Evolutionary conservation across 2,113 vertebrate species (phyloP).

Genomic region (Ptyas mucosa): DNA sequence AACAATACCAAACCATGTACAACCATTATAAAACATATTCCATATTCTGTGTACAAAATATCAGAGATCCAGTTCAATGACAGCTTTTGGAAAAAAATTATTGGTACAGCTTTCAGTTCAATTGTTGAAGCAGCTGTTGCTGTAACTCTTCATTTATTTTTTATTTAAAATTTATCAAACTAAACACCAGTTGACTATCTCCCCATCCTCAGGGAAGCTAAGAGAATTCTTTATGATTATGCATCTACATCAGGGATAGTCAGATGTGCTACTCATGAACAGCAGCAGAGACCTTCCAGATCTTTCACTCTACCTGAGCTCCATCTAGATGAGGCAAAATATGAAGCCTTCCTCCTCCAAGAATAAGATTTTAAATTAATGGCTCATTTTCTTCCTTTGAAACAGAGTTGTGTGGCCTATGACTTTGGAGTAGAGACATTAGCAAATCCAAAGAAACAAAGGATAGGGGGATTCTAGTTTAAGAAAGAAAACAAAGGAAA

Average conservation of each 20-base stretch:
- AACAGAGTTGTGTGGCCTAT: background rate
- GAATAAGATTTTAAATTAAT: background rate
- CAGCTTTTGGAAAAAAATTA: background rate
- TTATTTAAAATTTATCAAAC: background rate
- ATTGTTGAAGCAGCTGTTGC: constrained; percentile 3
- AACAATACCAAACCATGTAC: background rate
- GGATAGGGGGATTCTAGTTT: background rate
- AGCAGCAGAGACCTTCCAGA: background rate
- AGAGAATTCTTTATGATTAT: background rate
- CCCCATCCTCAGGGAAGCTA: background rate
- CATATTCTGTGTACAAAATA: constrained; percentile 8
- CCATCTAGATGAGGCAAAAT: background rate
- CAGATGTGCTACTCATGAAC: background rate
- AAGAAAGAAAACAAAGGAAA: background rate
- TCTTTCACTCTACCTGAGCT: background rate
- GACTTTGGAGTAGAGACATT: background rate
- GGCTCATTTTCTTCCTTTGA: background rate
- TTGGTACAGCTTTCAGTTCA: constrained; percentile 3
- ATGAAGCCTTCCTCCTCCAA: background rate
- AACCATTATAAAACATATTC: background rate
- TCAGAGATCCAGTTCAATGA: constrained; percentile 14
- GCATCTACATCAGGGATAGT: background rate
- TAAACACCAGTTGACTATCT: background rate
- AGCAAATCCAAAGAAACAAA: background rate
- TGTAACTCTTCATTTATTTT: background rate